Base-by-base conservation (phyloP, 2,797 vertebrate genomes). In the Hafferia zeledoni region DNA sequence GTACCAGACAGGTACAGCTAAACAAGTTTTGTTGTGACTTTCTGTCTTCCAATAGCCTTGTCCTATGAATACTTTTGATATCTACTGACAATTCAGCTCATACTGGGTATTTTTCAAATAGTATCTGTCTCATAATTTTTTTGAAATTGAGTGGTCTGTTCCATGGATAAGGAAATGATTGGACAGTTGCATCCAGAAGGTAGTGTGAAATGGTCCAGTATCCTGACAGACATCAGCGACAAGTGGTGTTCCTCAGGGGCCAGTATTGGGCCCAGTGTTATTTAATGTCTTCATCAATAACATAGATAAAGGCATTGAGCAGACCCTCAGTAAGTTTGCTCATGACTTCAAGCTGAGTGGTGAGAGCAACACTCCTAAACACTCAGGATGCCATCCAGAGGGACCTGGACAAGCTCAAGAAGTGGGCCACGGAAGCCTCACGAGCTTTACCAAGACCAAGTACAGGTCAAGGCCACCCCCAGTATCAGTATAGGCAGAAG, bases 301-400 rank as follows among this genome's bases (percentile, higher is more conserved):
- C 37, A 39, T 0, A 33, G 24, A 63, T 13, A 37, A 63, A 44
- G 14, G 14, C 24, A 30, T 13, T 0, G 0, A 37, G 28, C 10
- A 12, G 9, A 70, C 5, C 5, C 44, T 50, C 4, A 5, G n/a
- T 14, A 22, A 39, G 20, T 33, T 20, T 77, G 24, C 14, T 24
- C 13, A 16, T 39, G 24, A 19, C 24, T 31, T 5, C 0, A 1
- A 25, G 24, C n/a, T 64, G 8, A 39, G 6, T 64, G 57, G 5
- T 30, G n/a, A 20, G 24, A 25, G 8, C 50, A 30, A 46, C 28
- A 30, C 8, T 64, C n/a, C 30, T 46, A 30, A 70, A 50, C 50
- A 25, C 6, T 33, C 10, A 52, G 37, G 11, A 18, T 39, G 28
- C 19, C 23, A 37, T 70, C 43, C 28, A 63, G 4, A 76, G 28